These are phyloP conservation scores for Toxostoma redivivum DNA, from an alignment of 2,113 vertebrate species.

Conservation along the genomic window DNA sequence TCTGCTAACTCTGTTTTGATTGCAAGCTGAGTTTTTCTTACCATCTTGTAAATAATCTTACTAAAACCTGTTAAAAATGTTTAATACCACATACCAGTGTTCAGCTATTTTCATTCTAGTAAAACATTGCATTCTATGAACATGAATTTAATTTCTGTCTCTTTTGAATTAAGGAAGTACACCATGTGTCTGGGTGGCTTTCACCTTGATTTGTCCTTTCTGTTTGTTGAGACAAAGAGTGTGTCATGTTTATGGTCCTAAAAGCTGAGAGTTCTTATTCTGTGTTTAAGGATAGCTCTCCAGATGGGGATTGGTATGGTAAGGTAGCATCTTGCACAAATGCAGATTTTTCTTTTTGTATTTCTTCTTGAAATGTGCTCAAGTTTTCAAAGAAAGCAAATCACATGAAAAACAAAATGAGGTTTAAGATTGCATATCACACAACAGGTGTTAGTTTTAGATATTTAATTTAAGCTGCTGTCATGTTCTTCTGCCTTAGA, in stretches of 20 bases:
- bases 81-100: not conserved
- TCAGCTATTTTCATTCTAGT: not conserved
- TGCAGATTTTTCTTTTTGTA: not conserved
- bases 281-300: not conserved
- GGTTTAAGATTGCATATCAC: not conserved
- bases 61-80: not conserved
- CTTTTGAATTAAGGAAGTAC: not conserved
- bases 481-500: not conserved
- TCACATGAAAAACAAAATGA: not conserved
- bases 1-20: not conserved
- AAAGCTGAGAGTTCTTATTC: not conserved
- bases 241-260: not conserved
- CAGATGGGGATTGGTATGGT: not conserved
- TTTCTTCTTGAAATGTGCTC: not conserved
- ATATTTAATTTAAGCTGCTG: not conserved
- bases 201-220: constrained; percentile 61
- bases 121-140: not conserved
- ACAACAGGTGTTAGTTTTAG: not conserved
- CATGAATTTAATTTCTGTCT: not conserved
- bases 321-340: not conserved
- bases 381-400: not conserved
- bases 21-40: not conserved
- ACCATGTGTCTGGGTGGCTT: not conserved
- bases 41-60: not conserved
- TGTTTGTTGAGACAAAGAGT: constrained; percentile 13